Conservation (phyloP, 2,888 invertebrate genomes). For the Blera fallax region DNA sequence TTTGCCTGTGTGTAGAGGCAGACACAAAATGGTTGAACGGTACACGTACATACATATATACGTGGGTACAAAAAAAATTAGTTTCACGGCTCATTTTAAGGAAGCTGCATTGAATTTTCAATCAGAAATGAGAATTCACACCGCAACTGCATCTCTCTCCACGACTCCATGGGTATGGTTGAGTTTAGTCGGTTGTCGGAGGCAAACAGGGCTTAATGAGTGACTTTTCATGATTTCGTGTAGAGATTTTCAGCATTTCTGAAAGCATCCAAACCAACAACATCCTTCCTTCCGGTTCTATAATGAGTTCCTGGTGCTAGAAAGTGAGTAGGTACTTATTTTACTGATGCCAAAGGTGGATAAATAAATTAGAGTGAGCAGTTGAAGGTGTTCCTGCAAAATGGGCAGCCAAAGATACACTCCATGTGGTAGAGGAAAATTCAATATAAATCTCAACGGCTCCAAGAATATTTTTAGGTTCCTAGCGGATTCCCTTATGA, state of each 20-base stretch:
- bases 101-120: constrained; percentile 66
- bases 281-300: constrained; percentile 52
- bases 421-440: neutral
- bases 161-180: neutral
- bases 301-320: constrained; percentile 31
- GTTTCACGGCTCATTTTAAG: constrained; percentile 60
- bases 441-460: no score
- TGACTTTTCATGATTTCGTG: constrained; percentile 51
- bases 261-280: constrained; percentile 24
- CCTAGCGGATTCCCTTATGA: no score
- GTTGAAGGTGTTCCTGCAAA: neutral
- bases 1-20: constrained; percentile 4
- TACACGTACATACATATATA: neutral
- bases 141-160: constrained; percentile 39
- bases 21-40: constrained; percentile 12
- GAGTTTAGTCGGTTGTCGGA: neutral
- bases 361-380: neutral
- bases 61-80: constrained; percentile 33
- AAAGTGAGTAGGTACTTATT: neutral
- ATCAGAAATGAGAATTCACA: constrained; percentile 62
- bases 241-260: neutral
- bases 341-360: neutral
- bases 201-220: constrained; percentile 45
- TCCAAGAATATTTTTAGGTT: no score
- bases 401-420: no score